A percentile compares a stretch with the other conserved stretches of the same genome.
Conservation (phyloP, 2,888 invertebrate species). For the Myopa tessellatipennis region DNA sequence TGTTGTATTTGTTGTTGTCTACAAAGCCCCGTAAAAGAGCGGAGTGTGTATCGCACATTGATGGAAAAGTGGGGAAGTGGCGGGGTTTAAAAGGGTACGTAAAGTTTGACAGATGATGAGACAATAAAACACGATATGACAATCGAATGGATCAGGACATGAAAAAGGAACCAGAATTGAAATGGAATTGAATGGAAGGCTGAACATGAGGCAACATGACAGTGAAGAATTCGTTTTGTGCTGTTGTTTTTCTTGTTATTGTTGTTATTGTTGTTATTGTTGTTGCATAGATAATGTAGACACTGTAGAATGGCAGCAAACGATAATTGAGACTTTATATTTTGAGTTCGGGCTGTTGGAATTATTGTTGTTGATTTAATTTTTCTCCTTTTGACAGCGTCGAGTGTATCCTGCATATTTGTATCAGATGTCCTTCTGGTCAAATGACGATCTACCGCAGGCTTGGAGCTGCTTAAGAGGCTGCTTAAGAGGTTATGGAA, state of each 20-base stretch:
- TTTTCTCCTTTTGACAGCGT: neutral
- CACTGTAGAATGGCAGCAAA: neutral
- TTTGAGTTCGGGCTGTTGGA: neutral
- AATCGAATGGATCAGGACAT: conserved; percentile 36
- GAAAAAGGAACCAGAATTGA: neutral
- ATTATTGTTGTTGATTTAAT: neutral
- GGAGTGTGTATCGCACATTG: neutral
- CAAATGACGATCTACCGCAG: conserved; percentile 30
- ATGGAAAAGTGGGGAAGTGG: neutral
- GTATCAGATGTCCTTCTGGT: conserved; percentile 33
- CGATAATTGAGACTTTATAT: conserved; percentile 32
- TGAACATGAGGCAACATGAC: conserved; percentile 18
- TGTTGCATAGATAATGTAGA: neutral
- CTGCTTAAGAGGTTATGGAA: neutral
- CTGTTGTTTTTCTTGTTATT: neutral
- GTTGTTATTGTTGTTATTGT: neutral
- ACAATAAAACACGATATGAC: conserved; percentile 50
- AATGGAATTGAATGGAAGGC: conserved; percentile 19
- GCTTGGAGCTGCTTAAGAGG: conserved; percentile 32
- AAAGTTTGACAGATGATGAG: conserved; percentile 51
- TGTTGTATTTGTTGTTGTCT: neutral
- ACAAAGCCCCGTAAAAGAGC: neutral
- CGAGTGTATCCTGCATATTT: conserved; percentile 24
- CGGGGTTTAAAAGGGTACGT: conserved; percentile 20
- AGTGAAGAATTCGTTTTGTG: neutral